Evolutionary conservation across 2,797 vertebrate species (phyloP).

Genomic region (Esox masquinongy): DNA sequence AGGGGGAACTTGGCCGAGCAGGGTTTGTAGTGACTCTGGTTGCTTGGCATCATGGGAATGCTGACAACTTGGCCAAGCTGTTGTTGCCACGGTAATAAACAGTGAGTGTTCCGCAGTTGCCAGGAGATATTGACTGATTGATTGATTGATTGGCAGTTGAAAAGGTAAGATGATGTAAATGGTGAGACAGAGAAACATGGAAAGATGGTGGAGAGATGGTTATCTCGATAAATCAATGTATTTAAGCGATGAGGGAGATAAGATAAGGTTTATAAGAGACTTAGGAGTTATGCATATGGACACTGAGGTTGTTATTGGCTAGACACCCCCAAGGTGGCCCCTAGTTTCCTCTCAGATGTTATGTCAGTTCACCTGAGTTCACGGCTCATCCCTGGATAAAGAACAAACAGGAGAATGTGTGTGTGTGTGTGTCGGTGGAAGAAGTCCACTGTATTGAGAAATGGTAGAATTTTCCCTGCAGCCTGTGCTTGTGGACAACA

Average conservation of each 20-base stretch:
- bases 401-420: not conserved
- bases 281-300: no score
- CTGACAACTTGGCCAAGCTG: conserved; percentile 43
- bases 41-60: conserved; percentile 24
- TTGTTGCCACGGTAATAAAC: conserved; percentile 35
- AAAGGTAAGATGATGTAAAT: conserved; percentile 10
- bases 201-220: not conserved
- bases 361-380: no score
- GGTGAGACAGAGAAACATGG: conserved; percentile 2
- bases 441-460: no score
- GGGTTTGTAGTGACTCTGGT: conserved; percentile 34
- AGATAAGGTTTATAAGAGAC: no score
- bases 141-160: not conserved
- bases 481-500: no score
- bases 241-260: not conserved
- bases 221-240: no score
- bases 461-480: no score
- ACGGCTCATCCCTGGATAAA: no score
- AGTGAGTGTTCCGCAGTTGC: conserved; percentile 1
- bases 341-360: no score
- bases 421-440: not conserved
- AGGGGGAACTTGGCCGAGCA: conserved; percentile 22
- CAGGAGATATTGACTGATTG: conserved; percentile 4
- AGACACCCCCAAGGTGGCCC: no score
- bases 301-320: no score